Conservation (phyloP, 2,113 vertebrate genomes). For the Deroptyus accipitrinus region DNA sequence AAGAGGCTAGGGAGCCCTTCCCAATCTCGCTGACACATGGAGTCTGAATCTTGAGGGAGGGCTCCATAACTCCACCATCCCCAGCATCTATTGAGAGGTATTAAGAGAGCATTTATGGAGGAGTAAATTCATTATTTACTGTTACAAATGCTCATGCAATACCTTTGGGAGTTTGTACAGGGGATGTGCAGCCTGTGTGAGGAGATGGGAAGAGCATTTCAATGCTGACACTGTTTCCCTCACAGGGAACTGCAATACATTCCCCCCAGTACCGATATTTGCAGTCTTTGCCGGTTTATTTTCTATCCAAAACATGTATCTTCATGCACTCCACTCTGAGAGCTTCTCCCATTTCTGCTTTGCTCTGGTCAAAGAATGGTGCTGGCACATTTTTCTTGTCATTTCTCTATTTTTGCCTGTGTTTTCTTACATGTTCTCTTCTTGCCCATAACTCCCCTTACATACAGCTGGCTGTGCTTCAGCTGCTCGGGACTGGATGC, state of each 20-base stretch:
- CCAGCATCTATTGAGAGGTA: neutral
- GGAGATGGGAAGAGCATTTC: neutral
- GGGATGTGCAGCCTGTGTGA: neutral
- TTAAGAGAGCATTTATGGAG: neutral
- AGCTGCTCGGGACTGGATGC: neutral
- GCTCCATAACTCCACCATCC: neutral
- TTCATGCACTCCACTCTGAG: neutral
- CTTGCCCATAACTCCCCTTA: accelerated
- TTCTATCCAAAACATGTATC: neutral
- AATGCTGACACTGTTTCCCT: neutral
- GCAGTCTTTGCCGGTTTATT: neutral
- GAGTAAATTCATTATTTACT: neutral
- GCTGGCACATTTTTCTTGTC: neutral
- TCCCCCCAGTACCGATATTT: neutral
- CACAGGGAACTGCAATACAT: neutral
- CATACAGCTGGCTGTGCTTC: neutral
- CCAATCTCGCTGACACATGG: accelerated
- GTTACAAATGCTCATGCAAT: accelerated
- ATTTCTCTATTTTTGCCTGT: neutral
- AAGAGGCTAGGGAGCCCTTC: neutral
- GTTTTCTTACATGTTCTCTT: neutral
- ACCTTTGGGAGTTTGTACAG: accelerated
- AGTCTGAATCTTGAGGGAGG: neutral
- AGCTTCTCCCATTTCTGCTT: neutral
- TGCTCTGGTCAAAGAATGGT: neutral